Evolutionary conservation across 2,888 invertebrate species (phyloP).

Genomic region (Pseudeuparius sepicola): DNA sequence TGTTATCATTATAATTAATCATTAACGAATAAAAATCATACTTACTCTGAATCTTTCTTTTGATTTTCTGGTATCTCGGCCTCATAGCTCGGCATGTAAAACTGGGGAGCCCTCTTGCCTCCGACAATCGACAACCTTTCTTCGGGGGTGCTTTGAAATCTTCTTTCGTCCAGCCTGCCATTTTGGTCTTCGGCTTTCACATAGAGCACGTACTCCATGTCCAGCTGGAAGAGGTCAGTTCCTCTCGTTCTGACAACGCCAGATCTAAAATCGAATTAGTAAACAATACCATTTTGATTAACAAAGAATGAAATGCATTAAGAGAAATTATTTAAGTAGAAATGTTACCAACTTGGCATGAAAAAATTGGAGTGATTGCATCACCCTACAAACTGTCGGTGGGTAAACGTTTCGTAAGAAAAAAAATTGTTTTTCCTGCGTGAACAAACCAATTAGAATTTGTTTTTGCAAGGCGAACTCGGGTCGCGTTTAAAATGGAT

Average conservation of each 20-base stretch:
- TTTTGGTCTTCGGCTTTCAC: constrained; percentile 95
- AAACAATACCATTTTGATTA: constrained; percentile 60
- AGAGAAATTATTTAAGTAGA: too few relatives aligned
- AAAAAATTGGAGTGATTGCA: too few relatives aligned
- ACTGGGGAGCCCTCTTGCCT: constrained; percentile 96
- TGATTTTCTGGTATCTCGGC: constrained; percentile 95
- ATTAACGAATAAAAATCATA: too few relatives aligned
- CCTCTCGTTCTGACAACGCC: constrained; percentile 88
- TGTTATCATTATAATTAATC: too few relatives aligned
- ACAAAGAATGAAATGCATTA: too few relatives aligned
- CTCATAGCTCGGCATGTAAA: constrained; percentile 90
- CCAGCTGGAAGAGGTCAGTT: constrained; percentile 84
- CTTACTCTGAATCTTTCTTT: constrained; percentile 94
- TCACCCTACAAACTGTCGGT: too few relatives aligned
- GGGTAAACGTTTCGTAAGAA: too few relatives aligned
- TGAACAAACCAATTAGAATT: too few relatives aligned
- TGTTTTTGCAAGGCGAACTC: too few relatives aligned
- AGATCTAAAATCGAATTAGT: constrained; percentile 42
- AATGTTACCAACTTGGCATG: too few relatives aligned
- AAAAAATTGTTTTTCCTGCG: too few relatives aligned
- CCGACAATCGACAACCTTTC: constrained; percentile 89
- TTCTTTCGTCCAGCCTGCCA: constrained; percentile 81
- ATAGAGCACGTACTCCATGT: constrained; percentile 93
- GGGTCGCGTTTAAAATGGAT: too few relatives aligned
- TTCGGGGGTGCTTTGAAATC: constrained; percentile 85